Conservation (phyloP, 1,140 invertebrate species). For the Helicoverpa armigera region DNA sequence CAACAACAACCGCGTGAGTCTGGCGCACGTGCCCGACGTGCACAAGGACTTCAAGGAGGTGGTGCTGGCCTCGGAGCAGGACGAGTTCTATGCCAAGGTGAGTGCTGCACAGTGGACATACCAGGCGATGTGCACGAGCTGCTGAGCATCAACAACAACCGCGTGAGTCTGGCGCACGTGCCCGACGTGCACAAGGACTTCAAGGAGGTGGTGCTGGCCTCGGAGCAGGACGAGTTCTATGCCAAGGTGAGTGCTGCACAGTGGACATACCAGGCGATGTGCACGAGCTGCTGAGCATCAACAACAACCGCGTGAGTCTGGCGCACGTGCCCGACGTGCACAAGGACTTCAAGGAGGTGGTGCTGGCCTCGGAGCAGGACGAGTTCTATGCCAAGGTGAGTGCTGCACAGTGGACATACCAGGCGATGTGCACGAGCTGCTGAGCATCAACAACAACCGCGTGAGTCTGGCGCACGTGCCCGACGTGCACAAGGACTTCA, state of each 20-base stretch:
- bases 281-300: conserved; percentile 97
- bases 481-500: conserved; percentile 95
- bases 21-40: conserved; percentile 93
- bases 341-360: conserved; percentile 97
- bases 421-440: conserved; percentile 99
- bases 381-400: conserved; percentile 97
- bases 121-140: conserved; percentile 99
- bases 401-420: conserved; percentile 99
- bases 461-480: conserved; percentile 95
- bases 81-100: conserved; percentile 98
- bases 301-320: conserved; percentile 98
- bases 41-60: conserved; percentile 97
- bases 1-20: conserved; percentile 97
- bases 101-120: conserved; percentile 98
- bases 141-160: conserved; percentile 97
- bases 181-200: conserved; percentile 95
- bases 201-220: conserved; percentile 96
- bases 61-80: conserved; percentile 97
- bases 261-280: conserved; percentile 99
- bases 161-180: conserved; percentile 95
- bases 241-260: conserved; percentile 91
- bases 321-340: conserved; percentile 92
- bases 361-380: conserved; percentile 98
- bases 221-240: conserved; percentile 99
- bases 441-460: conserved; percentile 98